Conservation (phyloP, 2,113 vertebrate species). For the Heterotis niloticus region DNA sequence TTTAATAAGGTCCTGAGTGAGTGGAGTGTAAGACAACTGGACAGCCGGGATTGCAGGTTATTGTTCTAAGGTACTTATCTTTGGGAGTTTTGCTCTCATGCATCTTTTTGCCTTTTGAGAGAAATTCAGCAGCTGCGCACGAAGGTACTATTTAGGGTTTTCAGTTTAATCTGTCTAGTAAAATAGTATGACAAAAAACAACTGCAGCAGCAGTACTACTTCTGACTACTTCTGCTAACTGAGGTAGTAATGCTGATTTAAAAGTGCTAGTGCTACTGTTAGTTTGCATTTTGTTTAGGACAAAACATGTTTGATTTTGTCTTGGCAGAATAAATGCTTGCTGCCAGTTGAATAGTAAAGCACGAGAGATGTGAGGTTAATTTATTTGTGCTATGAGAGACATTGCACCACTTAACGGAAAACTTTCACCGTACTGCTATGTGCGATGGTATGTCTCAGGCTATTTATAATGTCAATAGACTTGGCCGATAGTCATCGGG, state of each 20-base stretch:
- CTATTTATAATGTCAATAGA: not conserved
- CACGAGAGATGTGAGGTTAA: not conserved
- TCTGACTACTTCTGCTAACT: not conserved
- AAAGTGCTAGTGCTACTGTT: not conserved
- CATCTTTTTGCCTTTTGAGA: not conserved
- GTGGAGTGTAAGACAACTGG: slow-evolving; percentile 15
- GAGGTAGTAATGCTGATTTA: not conserved
- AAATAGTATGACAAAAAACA: not conserved
- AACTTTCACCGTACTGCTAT: not conserved
- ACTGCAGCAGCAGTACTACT: not conserved
- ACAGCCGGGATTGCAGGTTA: slow-evolving; percentile 18
- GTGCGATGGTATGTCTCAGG: not conserved
- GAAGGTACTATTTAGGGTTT: not conserved
- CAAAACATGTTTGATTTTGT: not conserved
- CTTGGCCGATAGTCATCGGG: not conserved
- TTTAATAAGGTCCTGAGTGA: slow-evolving; percentile 20
- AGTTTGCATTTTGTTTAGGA: slow-evolving; percentile 1
- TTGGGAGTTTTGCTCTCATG: not conserved
- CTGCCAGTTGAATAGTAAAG: slow-evolving; percentile 1
- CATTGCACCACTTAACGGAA: not conserved
- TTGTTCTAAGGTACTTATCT: slow-evolving; percentile 1
- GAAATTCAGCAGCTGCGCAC: slow-evolving; percentile 8
- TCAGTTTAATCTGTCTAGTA: not conserved
- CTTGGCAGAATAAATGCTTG: not conserved
- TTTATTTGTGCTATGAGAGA: not conserved